Conservation (phyloP, 2,888 invertebrate genomes). For the Protodeltote pygarga region DNA sequence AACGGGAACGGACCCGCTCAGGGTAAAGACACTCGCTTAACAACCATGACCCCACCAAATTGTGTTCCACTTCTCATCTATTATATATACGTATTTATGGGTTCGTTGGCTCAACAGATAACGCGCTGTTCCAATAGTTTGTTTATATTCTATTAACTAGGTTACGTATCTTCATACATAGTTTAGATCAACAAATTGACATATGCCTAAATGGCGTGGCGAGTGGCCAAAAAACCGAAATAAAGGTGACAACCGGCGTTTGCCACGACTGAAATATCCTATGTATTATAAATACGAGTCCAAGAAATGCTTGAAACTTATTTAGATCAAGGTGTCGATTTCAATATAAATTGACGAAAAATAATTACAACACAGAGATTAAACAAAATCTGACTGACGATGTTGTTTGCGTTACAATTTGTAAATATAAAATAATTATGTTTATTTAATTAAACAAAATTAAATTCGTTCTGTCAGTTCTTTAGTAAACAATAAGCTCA, state of each 20-base stretch:
- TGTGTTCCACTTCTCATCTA: slow-evolving; percentile 26
- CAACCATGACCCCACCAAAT: slow-evolving; percentile 47
- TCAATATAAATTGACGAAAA: slow-evolving; percentile 36
- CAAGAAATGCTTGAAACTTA: slow-evolving; percentile 47
- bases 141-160: slow-evolving; percentile 37
- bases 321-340: slow-evolving; percentile 57
- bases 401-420: neutral
- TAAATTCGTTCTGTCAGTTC: no score
- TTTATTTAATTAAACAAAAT: no score
- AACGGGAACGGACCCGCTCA: slow-evolving; percentile 53
- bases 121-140: slow-evolving; percentile 16
- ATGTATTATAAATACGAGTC: slow-evolving; percentile 49
- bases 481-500: no score
- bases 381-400: neutral
- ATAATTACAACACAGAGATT: slow-evolving; percentile 7
- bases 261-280: slow-evolving; percentile 51
- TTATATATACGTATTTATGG: slow-evolving; percentile 12
- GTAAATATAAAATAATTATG: no score
- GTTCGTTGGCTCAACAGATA: slow-evolving; percentile 22
- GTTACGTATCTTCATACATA: slow-evolving; percentile 20
- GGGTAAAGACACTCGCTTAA: slow-evolving; percentile 37
- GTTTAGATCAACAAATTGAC: slow-evolving; percentile 52
- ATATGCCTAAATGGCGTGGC: slow-evolving; percentile 65
- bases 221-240: slow-evolving; percentile 59
- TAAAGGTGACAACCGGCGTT: slow-evolving; percentile 58